These are phyloP conservation scores for Icerya purchasi DNA, from an alignment of 2,888 invertebrate genomes.

Conservation along the genomic window DNA sequence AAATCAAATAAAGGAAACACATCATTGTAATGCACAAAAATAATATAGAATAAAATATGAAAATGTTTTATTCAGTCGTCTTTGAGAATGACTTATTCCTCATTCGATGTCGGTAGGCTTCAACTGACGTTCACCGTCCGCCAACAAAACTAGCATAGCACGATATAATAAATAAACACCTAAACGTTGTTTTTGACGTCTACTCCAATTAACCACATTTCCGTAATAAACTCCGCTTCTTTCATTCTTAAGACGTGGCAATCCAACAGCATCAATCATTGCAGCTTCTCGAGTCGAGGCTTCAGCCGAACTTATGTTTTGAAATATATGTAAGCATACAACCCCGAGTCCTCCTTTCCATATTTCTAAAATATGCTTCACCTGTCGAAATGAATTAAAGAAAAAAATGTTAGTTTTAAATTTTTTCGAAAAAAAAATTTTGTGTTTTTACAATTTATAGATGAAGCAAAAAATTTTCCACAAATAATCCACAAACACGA, in stretches of 20 bases:
- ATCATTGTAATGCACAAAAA: background rate
- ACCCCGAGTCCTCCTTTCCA: constrained; percentile 71
- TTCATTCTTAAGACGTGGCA: constrained; percentile 52
- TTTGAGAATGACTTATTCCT: background rate
- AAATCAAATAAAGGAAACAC: too few species aligned
- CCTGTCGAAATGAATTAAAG: constrained; percentile 27
- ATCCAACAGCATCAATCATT: constrained; percentile 72
- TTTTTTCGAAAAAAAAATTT: too few species aligned
- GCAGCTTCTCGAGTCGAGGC: constrained; percentile 85
- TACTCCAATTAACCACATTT: constrained; percentile 45
- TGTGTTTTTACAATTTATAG: too few species aligned
- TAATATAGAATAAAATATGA: background rate
- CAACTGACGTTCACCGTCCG: constrained; percentile 74
- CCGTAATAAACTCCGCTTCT: constrained; percentile 70
- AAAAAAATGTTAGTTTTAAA: background rate
- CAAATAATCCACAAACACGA: too few species aligned
- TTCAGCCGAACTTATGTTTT: constrained; percentile 73
- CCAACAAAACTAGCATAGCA: constrained; percentile 60
- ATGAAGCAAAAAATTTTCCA: too few species aligned
- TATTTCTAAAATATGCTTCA: constrained; percentile 61
- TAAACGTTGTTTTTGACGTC: constrained; percentile 42
- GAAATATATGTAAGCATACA: constrained; percentile 73
- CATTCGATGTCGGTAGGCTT: constrained; percentile 30
- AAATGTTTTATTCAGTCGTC: background rate
- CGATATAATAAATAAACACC: constrained; percentile 61